Percentiles rank a stretch among this genome's conserved stretches.
Evolutionary conservation across 2,113 vertebrate genomes (phyloP).

Genomic region (Lophura nycthemera): DNA sequence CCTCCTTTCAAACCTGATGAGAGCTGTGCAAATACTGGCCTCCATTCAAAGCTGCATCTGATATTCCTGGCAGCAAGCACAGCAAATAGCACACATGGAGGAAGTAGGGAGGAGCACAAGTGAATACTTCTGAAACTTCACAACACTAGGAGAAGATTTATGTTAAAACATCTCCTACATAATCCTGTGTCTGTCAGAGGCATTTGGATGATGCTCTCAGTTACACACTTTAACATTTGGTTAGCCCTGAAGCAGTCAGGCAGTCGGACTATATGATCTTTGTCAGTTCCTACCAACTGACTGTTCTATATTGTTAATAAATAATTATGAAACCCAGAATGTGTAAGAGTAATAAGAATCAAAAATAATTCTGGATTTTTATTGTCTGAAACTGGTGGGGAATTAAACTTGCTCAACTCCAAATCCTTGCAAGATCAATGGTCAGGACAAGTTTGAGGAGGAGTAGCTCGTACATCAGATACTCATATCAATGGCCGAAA

Average conservation of each 20-base stretch:
- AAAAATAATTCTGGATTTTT: background rate
- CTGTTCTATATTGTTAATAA: background rate
- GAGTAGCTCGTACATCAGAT: background rate
- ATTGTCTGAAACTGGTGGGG: background rate
- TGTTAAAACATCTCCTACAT: background rate
- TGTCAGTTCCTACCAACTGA: background rate
- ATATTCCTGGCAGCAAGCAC: background rate
- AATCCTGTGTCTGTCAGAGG: background rate
- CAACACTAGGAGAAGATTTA: background rate
- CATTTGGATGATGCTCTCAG: background rate
- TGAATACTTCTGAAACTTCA: background rate
- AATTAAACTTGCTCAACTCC: background rate
- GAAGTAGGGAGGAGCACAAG: background rate
- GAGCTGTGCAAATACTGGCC: slow-evolving; percentile 21
- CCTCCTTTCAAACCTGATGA: slow-evolving; percentile 11
- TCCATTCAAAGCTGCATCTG: slow-evolving; percentile 10
- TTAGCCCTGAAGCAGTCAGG: background rate
- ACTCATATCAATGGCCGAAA: background rate
- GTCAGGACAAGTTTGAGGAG: background rate
- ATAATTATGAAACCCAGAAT: background rate
- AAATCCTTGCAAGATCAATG: background rate
- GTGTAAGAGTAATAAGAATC: background rate
- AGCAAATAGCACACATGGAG: background rate
- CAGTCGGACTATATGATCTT: background rate
- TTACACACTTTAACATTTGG: background rate